Evolutionary conservation across 2,797 vertebrate genomes (phyloP), one percentile per base, ranked within the genome.

Genomic region (Anomalospiza imberbis): DNA sequence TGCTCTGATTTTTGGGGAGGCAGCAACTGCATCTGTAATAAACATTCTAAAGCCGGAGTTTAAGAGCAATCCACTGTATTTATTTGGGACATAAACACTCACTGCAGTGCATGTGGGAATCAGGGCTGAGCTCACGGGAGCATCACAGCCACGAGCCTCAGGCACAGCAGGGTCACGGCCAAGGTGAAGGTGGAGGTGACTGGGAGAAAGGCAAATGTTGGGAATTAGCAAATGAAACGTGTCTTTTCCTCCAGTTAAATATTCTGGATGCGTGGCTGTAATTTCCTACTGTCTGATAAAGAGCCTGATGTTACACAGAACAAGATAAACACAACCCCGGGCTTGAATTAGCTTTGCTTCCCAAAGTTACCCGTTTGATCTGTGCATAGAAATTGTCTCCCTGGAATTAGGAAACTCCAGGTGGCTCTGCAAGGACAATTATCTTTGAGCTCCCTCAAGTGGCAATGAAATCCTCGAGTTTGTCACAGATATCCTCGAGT

Each of bases 1-100:
- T 85, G 86, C 97, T 93, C 94, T 97, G 98, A 97, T 97, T 97
- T 95, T 97, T 85, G 94, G 84, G 65, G 48, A 95, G 95, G 88
- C 96, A 93, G 97, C 93, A 97, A 96, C 72, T 97, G 93, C 95
- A 96, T 62, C 86, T 95, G 93, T 84, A 96, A 96, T 97, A 96
- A 97, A 96, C 96, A 66, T 79, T 51, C 94, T 88, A 40, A 97
- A 97, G 94, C 67, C 85, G 60, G 88, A 91, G 88, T 84, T 98
- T 95, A 93, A 93, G 94, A 95, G 97, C 96, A 95, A 96, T 94
- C 92, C 88, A 61, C 96, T 95, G 94, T 94, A 97, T 97, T 98
- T 98, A 97, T 98, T 90, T 97, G 96, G 96, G 94, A 94, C 92
- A 97, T 97, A 96, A 98, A 97, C 83, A 91, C 96, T 97, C 94